Evolutionary conservation across 2,797 vertebrate species (phyloP).

Genomic region (Pterois miles): DNA sequence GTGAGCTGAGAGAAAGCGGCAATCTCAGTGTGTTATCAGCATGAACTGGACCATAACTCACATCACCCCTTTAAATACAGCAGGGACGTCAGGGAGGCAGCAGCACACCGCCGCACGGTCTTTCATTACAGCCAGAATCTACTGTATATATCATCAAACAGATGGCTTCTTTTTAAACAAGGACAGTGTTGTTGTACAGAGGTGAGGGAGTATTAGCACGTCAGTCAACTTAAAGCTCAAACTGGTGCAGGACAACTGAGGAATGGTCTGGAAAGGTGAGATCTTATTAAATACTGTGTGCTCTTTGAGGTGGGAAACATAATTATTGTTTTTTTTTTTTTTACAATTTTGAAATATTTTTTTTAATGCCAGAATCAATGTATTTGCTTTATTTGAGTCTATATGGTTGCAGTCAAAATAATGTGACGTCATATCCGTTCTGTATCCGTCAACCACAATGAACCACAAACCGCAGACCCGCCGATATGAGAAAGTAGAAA

Average conservation of each 20-base stretch:
- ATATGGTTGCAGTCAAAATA: too few relatives aligned
- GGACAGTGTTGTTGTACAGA: slow-evolving; percentile 30
- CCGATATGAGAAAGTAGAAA: too few relatives aligned
- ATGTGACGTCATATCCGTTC: too few relatives aligned
- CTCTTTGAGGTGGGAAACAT: too few relatives aligned
- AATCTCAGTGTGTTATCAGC: slow-evolving; percentile 47
- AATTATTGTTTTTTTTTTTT: too few relatives aligned
- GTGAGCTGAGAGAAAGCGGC: slow-evolving; percentile 46
- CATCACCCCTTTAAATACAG: slow-evolving; percentile 48
- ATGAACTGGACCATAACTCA: slow-evolving; percentile 44
- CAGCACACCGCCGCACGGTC: slow-evolving; percentile 15
- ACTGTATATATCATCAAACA: slow-evolving; percentile 60
- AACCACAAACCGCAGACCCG: too few relatives aligned
- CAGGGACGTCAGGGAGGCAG: slow-evolving; percentile 29
- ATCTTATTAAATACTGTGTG: neutral
- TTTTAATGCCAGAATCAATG: too few relatives aligned
- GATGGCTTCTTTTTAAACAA: slow-evolving; percentile 69
- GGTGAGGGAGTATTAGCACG: neutral
- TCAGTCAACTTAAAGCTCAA: slow-evolving; percentile 1
- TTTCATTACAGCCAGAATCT: slow-evolving; percentile 59
- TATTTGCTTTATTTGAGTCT: too few relatives aligned
- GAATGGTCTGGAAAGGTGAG: neutral
- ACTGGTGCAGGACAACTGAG: neutral
- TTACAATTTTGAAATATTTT: too few relatives aligned
- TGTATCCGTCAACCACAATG: too few relatives aligned